phyloP scores from a whole-genome alignment of 2,888 invertebrate species.

The Notocelia uddmanniana region DNA sequence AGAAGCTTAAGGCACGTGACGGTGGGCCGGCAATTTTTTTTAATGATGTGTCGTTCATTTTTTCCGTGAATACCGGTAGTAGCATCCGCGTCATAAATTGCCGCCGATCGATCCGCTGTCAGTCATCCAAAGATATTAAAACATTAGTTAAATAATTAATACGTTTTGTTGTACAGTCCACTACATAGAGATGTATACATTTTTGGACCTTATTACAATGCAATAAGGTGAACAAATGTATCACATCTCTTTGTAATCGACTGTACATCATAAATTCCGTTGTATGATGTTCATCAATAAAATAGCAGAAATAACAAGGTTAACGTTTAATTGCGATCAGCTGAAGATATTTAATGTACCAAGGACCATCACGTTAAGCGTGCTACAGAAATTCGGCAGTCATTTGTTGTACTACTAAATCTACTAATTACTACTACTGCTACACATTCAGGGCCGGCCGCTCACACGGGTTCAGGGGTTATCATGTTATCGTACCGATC shows the following conservation, averaged over 20 bases:
- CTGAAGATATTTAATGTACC: slow-evolving; percentile 53
- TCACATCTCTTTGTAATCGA: too few relatives aligned
- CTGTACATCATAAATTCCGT: slow-evolving; percentile 53
- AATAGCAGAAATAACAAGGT: slow-evolving; percentile 66
- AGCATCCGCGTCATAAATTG: slow-evolving; percentile 34
- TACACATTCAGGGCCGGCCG: slow-evolving; percentile 51
- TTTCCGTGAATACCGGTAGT: slow-evolving; percentile 32
- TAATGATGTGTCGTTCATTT: background rate
- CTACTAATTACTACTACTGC: slow-evolving; percentile 54
- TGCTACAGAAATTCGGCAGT: slow-evolving; percentile 65
- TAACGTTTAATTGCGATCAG: slow-evolving; percentile 57
- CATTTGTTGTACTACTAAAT: slow-evolving; percentile 57
- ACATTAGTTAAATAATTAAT: slow-evolving; percentile 51
- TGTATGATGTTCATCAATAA: slow-evolving; percentile 55
- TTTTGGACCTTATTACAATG: too few relatives aligned
- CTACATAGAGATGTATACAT: too few relatives aligned
- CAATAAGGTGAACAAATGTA: too few relatives aligned
- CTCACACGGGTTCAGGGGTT: slow-evolving; percentile 45
- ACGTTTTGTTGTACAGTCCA: slow-evolving; percentile 47
- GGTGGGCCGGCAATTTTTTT: slow-evolving; percentile 2
- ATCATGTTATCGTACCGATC: slow-evolving; percentile 47
- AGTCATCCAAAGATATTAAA: slow-evolving; percentile 39
- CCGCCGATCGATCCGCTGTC: slow-evolving; percentile 39
- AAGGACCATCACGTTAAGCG: slow-evolving; percentile 69
- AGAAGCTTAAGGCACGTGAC: slow-evolving; percentile 17